These are phyloP conservation scores for Malthinus flaveolus DNA, from an alignment of 2,888 invertebrate genomes.

Conservation along the genomic window DNA sequence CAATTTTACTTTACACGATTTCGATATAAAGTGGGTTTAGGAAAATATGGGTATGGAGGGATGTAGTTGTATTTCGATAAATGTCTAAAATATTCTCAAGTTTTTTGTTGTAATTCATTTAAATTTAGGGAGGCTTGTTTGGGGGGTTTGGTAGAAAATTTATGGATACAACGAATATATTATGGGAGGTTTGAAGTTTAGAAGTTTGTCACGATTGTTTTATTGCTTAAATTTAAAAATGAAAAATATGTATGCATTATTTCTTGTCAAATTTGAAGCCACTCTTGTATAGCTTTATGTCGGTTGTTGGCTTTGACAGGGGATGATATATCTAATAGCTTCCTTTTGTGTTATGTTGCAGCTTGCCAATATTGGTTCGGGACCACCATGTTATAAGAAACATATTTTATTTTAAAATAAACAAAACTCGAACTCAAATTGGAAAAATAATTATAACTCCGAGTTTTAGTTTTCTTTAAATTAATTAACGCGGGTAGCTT, in stretches of 20 bases:
- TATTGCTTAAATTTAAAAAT: conserved; percentile 6
- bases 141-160: too few species aligned
- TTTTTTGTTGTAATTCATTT: neutral
- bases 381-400: conserved; percentile 15
- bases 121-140: too few species aligned
- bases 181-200: too few species aligned
- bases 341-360: conserved; percentile 9
- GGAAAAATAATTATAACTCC: too few species aligned
- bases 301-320: conserved; percentile 13
- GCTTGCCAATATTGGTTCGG: conserved; percentile 12
- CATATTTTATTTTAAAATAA: conserved; percentile 2
- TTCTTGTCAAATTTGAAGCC: conserved; percentile 8
- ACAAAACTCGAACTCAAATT: neutral
- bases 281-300: conserved; percentile 9
- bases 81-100: too few species aligned
- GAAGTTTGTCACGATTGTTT: conserved; percentile 2
- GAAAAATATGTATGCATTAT: conserved; percentile 1
- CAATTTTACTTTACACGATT: too few species aligned
- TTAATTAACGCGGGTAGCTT: too few species aligned
- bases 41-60: too few species aligned
- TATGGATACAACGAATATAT: too few species aligned
- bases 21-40: too few species aligned
- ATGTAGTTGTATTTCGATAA: too few species aligned
- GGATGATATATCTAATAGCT: conserved; percentile 15
- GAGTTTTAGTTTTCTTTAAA: too few species aligned